Conservation (phyloP, 2,113 vertebrate genomes). For the Mola mola region DNA sequence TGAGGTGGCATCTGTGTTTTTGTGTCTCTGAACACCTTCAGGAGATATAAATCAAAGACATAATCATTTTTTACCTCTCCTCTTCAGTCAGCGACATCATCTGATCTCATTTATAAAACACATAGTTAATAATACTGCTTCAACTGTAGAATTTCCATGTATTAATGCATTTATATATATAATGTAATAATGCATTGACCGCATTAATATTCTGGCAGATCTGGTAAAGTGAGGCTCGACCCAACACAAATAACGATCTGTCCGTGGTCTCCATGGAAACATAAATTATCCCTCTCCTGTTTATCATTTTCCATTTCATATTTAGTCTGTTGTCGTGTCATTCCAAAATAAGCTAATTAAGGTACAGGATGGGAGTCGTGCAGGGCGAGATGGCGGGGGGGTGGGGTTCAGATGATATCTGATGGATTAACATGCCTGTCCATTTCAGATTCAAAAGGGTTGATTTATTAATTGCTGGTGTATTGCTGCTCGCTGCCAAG, state of each 20-base stretch:
- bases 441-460: slow-evolving; percentile 68
- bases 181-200: too few species aligned
- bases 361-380: slow-evolving; percentile 48
- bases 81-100: background rate
- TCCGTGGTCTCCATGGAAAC: slow-evolving; percentile 50
- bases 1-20: background rate
- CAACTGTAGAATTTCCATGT: too few species aligned
- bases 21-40: background rate
- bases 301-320: slow-evolving; percentile 55
- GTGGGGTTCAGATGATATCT: slow-evolving; percentile 70
- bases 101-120: background rate
- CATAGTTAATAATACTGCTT: background rate
- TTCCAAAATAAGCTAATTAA: slow-evolving; percentile 79
- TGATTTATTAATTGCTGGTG: slow-evolving; percentile 73
- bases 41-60: background rate
- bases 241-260: slow-evolving; percentile 13
- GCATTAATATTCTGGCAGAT: too few species aligned
- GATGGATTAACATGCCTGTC: slow-evolving; percentile 76
- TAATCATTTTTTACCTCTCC: background rate
- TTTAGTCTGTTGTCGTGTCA: slow-evolving; percentile 71
- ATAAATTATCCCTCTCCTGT: slow-evolving; percentile 35
- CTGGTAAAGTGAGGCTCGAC: slow-evolving; percentile 16
- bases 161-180: too few species aligned
- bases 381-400: slow-evolving; percentile 68
- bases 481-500: slow-evolving; percentile 43